A percentile compares a stretch with the other conserved stretches of the same genome.
These are phyloP conservation scores for Torymus auratus DNA, from an alignment of 2,888 invertebrate species.

Conservation along the genomic window DNA sequence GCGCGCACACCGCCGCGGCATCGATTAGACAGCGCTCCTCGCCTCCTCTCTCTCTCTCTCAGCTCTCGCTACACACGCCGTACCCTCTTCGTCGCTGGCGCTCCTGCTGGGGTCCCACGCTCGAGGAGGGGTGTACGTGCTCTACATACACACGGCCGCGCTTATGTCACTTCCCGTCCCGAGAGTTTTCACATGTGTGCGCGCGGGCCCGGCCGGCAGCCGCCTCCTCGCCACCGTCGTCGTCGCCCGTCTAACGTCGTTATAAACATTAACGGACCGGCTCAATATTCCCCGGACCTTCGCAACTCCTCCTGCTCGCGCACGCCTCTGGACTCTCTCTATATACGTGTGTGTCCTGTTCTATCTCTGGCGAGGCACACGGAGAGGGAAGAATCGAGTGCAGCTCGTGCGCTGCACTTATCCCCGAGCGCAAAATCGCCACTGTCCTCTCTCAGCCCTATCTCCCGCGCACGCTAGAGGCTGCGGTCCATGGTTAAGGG, in stretches of 20 bases:
- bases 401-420: no score
- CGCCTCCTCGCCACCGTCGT: constrained; percentile 38
- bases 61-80: constrained; percentile 54
- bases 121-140: constrained; percentile 69
- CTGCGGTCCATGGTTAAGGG: not conserved
- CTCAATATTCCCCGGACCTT: constrained; percentile 75
- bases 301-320: constrained; percentile 60
- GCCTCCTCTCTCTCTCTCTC: constrained; percentile 44
- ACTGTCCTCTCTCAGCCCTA: no score
- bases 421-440: no score
- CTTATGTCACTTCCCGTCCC: constrained; percentile 70
- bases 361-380: not conserved
- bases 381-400: not conserved
- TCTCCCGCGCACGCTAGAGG: no score
- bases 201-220: not conserved
- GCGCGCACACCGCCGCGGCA: constrained; percentile 76
- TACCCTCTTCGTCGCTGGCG: not conserved
- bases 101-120: constrained; percentile 13
- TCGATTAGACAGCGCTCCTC: constrained; percentile 74
- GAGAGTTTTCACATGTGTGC: not conserved
- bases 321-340: constrained; percentile 22
- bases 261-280: constrained; percentile 76
- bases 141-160: constrained; percentile 74
- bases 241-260: constrained; percentile 74
- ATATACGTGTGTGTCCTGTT: not conserved